A percentile compares a stretch with the other conserved stretches of the same genome.
Evolutionary conservation across 2,797 vertebrate genomes (phyloP).

Genomic region (Anguilla obscura): DNA sequence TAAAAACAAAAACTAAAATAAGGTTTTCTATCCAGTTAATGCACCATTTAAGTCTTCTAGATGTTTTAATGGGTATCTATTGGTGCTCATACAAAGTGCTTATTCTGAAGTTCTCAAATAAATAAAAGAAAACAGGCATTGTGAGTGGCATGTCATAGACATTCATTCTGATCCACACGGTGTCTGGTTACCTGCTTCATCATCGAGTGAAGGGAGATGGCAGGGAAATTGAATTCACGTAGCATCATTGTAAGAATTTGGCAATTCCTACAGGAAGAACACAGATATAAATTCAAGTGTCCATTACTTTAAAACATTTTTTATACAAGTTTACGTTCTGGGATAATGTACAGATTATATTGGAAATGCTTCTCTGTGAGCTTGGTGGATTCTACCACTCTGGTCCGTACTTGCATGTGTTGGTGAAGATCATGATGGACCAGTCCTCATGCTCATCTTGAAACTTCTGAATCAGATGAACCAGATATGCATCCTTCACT

Average conservation of each 20-base stretch:
- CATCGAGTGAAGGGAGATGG: constrained; percentile 91
- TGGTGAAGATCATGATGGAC: constrained; percentile 94
- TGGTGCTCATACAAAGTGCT: not conserved
- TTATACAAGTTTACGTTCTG: not conserved
- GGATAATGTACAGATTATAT: not conserved
- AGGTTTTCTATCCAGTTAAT: not conserved
- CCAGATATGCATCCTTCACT: constrained; percentile 90
- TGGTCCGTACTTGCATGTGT: constrained; percentile 91
- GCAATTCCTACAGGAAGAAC: constrained; percentile 74
- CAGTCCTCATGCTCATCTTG: constrained; percentile 88
- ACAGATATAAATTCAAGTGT: not conserved
- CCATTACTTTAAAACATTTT: not conserved
- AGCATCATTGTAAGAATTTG: constrained; percentile 97
- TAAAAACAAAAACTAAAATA: not conserved
- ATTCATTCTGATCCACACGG: not conserved
- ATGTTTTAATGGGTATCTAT: not conserved
- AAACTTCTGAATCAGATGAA: constrained; percentile 89
- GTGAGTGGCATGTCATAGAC: not conserved
- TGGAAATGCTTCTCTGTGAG: too few species aligned
- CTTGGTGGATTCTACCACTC: not conserved
- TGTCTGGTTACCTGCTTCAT: constrained; percentile 89
- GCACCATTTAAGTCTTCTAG: not conserved
- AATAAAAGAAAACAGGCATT: not conserved
- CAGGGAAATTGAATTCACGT: constrained; percentile 80
- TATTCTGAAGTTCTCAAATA: not conserved